Evolutionary conservation across 2,797 vertebrate genomes (phyloP).

Genomic region (Gadopsis bispinosus): DNA sequence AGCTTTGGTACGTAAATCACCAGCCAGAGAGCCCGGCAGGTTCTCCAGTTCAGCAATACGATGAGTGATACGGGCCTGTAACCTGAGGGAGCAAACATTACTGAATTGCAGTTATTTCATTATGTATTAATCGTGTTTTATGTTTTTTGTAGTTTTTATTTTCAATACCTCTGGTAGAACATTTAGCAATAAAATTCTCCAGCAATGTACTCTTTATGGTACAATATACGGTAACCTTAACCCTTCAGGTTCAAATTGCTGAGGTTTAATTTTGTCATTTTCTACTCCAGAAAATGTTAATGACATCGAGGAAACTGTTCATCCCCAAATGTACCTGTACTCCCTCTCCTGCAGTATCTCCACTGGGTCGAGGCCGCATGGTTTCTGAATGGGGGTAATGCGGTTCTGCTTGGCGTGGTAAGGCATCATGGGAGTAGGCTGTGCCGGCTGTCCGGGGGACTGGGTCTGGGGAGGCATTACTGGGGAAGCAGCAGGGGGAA

Average conservation of each 20-base stretch:
- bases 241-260: neutral
- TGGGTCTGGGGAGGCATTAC: conserved; percentile 97
- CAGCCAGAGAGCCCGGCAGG: conserved; percentile 94
- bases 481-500: conserved; percentile 93
- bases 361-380: conserved; percentile 93
- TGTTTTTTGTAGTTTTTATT: neutral
- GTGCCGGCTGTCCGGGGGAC: conserved; percentile 92
- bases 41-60: conserved; percentile 97
- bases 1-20: conserved; percentile 97
- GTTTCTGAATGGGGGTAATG: conserved; percentile 96
- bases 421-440: conserved; percentile 92
- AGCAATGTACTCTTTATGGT: neutral
- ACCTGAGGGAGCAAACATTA: conserved; percentile 68
- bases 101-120: neutral
- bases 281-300: neutral
- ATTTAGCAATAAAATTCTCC: neutral
- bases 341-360: conserved; percentile 97
- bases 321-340: conserved; percentile 86
- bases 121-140: neutral
- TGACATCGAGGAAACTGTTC: neutral
- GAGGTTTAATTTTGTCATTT: neutral
- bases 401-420: conserved; percentile 94
- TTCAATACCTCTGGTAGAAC: neutral
- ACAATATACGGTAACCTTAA: neutral
- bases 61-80: conserved; percentile 96